Percentiles rank a stretch among this genome's conserved stretches.
These are phyloP conservation scores for Eudasyphora cyanicolor DNA, from an alignment of 2,888 invertebrate genomes.

Conservation along the genomic window DNA sequence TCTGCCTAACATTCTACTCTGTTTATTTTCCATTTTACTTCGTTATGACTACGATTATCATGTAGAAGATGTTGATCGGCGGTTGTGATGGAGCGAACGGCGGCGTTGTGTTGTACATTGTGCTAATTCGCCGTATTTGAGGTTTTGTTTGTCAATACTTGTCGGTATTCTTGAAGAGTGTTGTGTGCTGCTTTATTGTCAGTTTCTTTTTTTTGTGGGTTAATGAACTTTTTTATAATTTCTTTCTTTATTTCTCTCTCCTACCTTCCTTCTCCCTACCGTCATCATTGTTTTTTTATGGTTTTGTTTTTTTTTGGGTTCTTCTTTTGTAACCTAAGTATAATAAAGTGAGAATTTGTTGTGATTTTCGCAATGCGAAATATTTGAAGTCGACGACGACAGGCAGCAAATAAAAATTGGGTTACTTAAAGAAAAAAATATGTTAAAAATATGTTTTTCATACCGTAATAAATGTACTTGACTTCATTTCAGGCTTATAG, in stretches of 20 bases:
- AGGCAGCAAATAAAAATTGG: neutral
- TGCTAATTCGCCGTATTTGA: slow-evolving; percentile 37
- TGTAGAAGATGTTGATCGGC: neutral
- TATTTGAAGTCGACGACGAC: neutral
- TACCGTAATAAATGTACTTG: too few relatives aligned
- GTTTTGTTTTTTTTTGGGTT: neutral
- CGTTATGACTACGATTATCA: neutral
- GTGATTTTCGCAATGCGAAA: neutral
- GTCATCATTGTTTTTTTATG: neutral
- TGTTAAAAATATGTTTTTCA: too few relatives aligned
- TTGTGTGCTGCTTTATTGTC: slow-evolving; percentile 7
- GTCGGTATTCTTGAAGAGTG: slow-evolving; percentile 16
- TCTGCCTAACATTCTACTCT: too few relatives aligned
- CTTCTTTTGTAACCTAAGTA: neutral
- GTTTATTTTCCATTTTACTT: neutral
- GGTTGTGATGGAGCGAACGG: neutral
- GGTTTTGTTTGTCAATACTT: too few relatives aligned
- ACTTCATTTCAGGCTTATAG: too few relatives aligned
- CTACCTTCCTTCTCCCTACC: neutral
- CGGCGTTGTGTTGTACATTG: slow-evolving; percentile 21
- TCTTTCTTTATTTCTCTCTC: neutral
- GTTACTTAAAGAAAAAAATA: too few relatives aligned
- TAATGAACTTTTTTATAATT: slow-evolving; percentile 43
- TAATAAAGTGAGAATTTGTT: slow-evolving; percentile 4
- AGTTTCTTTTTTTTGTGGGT: slow-evolving; percentile 31